These are phyloP conservation scores for Fragum whitleyi DNA, from an alignment of 2,888 invertebrate species.

Conservation along the genomic window DNA sequence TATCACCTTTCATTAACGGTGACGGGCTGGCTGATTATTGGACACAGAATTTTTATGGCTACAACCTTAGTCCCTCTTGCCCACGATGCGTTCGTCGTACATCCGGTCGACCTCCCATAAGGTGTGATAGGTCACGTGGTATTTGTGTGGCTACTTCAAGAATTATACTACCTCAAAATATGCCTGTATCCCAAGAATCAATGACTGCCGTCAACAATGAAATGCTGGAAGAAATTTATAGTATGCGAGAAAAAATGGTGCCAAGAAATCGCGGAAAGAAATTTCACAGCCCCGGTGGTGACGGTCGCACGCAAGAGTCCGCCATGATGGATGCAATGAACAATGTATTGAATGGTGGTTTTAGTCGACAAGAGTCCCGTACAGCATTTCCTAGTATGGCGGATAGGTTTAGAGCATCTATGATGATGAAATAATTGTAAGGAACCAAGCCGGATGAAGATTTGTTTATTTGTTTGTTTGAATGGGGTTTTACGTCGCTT, in stretches of 20 bases:
- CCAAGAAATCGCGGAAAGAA: constrained; percentile 38
- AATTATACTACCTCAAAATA: constrained; percentile 16
- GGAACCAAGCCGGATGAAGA: no score
- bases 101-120: constrained; percentile 36
- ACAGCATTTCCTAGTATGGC: no score
- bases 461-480: no score
- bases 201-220: background rate
- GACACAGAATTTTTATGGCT: constrained; percentile 48
- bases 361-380: no score
- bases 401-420: no score
- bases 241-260: background rate
- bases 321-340: constrained; percentile 14
- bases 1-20: constrained; percentile 49
- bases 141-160: constrained; percentile 49
- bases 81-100: constrained; percentile 27
- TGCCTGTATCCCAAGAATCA: background rate
- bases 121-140: constrained; percentile 35
- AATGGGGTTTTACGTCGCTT: no score
- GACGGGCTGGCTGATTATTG: constrained; percentile 59
- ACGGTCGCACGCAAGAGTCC: constrained; percentile 45
- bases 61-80: constrained; percentile 62
- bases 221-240: background rate
- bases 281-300: constrained; percentile 33
- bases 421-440: no score
- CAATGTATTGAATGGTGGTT: background rate